Percentiles rank a stretch among this genome's conserved stretches.
phyloP scores from a whole-genome alignment of 2,113 vertebrate genomes.

The Cariama cristata region DNA sequence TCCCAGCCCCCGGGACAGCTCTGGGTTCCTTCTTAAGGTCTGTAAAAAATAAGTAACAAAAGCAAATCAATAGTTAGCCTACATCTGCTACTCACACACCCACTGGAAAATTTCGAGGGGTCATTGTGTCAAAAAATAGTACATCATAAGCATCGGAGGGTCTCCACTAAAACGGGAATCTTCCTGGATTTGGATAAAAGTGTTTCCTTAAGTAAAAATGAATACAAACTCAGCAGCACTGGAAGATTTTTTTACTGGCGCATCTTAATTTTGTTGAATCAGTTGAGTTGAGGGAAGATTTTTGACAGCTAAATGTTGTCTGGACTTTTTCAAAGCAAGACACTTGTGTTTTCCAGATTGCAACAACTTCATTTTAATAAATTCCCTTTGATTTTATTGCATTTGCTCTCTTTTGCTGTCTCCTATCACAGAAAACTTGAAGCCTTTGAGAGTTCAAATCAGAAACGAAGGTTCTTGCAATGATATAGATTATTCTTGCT shows the following conservation, averaged over 20 bases:
- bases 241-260: neutral
- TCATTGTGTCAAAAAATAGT: neutral
- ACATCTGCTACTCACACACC: neutral
- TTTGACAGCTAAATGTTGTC: conserved; percentile 20
- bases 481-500: neutral
- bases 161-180: neutral
- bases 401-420: neutral
- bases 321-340: conserved; percentile 13
- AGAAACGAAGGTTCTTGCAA: neutral
- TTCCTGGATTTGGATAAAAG: neutral
- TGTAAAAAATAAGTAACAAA: neutral
- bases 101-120: neutral
- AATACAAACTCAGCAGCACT: neutral
- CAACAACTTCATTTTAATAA: conserved; percentile 31
- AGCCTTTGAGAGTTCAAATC: neutral
- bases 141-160: accelerated
- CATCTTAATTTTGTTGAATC: neutral
- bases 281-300: neutral
- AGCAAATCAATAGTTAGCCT: neutral
- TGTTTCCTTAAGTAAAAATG: neutral
- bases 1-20: neutral
- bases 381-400: conserved; percentile 33
- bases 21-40: neutral
- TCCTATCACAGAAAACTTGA: conserved; percentile 7
- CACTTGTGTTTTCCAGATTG: conserved; percentile 7